Base-by-base conservation (phyloP, 2,113 vertebrate genomes). In the Bambusicola thoracicus region DNA sequence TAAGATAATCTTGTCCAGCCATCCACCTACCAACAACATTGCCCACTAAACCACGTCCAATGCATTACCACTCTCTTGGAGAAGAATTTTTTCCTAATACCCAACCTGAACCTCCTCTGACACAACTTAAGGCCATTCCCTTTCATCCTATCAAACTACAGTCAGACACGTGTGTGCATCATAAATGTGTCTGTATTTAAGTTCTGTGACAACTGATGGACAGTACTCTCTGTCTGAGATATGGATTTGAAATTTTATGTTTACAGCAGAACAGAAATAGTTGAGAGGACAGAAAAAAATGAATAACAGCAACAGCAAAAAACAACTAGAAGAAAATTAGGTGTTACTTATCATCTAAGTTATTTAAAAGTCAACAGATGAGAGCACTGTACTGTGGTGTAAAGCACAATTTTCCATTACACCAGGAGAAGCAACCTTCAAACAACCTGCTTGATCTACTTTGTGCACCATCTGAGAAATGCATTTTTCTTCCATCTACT, bases 231-330 rank as follows among this genome's bases (percentile, higher is more conserved):
- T 82, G 44, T 74, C 75, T 53, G 36, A 89, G 66, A 62, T 11
- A 38, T 21, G 19, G 21, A 87, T 66, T 29, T 76, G 76, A 86
- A 78, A 56, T 61, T 78, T 81, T 89, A 63, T n/a, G 56, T 27
- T 18, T 68, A 65, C 27, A 80, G 25, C 40, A 81, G 43, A 92
- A 81, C 46, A 88, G 56, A 44, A 90, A 81, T 36, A 82, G 51
- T 66, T 93, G 55, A 77, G 44, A 87, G 11, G 30, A 11, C 82
- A 79, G 75, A 89, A 82, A 15, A 88, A 93, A 93, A 90, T 67
- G 8, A 85, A 85, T 58, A 55, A 53, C 14, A 48, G 46, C 20
- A 17, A 51, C 49, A 51, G 29, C 25, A n/a, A 43, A 56, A 65
- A 83, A 83, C 6, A 13, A 36, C 30, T 85, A 51, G 43, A 83